phyloP scores from a whole-genome alignment of 2,113 vertebrate species.

The Mesoclemmys tuberculata region DNA sequence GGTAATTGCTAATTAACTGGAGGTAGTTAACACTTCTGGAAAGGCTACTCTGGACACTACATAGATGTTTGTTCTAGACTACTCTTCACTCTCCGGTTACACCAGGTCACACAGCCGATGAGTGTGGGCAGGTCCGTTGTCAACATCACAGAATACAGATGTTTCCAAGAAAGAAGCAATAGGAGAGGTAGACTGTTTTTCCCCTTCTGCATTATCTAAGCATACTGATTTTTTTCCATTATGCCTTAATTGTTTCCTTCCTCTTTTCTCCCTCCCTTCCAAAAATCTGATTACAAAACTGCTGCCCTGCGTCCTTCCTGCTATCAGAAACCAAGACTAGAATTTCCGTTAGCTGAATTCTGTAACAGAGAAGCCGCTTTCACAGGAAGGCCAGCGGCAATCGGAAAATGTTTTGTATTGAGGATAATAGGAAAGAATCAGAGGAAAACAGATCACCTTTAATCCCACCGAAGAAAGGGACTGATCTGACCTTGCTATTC shows the following conservation, averaged over 20 bases:
- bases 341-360: not conserved
- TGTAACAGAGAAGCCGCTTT: not conserved
- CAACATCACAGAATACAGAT: not conserved
- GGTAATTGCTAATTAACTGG: not conserved
- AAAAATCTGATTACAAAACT: accelerated
- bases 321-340: constrained; percentile 1
- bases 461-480: constrained; percentile 35
- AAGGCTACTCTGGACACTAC: not conserved
- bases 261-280: not conserved
- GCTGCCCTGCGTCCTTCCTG: constrained; percentile 36
- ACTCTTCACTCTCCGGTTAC: not conserved
- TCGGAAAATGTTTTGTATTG: not conserved
- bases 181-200: not conserved
- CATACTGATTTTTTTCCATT: not conserved
- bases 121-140: not conserved
- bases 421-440: not conserved
- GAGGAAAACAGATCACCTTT: not conserved
- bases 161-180: not conserved
- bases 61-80: not conserved
- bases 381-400: not conserved
- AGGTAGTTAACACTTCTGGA: not conserved
- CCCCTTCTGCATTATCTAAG: not conserved
- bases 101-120: not conserved
- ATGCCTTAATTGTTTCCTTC: accelerated
- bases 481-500: constrained; percentile 17